A percentile compares a stretch with the other conserved stretches of the same genome.
phyloP scores from a whole-genome alignment of 2,888 invertebrate species.

The Euzetes globulus region DNA sequence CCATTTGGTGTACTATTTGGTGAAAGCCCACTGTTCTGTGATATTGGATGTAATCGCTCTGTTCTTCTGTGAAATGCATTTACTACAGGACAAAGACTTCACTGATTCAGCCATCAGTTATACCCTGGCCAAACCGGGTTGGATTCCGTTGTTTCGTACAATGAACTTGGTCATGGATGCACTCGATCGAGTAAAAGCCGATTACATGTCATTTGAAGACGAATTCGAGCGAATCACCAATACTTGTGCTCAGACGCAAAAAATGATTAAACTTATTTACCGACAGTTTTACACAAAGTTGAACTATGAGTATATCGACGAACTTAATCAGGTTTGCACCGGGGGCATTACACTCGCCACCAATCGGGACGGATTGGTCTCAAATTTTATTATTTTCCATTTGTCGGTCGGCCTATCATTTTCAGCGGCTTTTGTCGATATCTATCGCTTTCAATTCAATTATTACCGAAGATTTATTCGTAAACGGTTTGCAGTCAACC shows the following conservation, averaged over 20 bases:
- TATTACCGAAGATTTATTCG: neutral
- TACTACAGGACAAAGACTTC: neutral
- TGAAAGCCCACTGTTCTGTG: neutral
- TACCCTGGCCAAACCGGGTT: neutral
- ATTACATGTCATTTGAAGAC: neutral
- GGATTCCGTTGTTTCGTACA: neutral
- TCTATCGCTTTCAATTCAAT: neutral
- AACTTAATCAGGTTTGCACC: neutral
- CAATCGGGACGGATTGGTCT: no score
- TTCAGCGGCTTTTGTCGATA: neutral
- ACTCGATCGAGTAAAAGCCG: neutral
- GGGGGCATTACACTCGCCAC: neutral
- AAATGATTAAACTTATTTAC: neutral
- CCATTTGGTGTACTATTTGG: slow-evolving; percentile 1
- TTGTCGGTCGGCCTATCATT: neutral
- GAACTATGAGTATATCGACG: neutral
- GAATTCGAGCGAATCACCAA: neutral
- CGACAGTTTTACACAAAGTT: neutral
- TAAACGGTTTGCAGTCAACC: fast-evolving
- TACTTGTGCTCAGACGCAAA: neutral
- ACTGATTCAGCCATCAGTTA: neutral
- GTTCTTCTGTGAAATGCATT: neutral
- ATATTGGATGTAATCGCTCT: neutral
- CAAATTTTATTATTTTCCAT: neutral
- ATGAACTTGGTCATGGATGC: neutral